Evolutionary conservation across 1,140 invertebrate species (phyloP), one percentile per base, ranked within the genome.

Genomic region (Homarus americanus): DNA sequence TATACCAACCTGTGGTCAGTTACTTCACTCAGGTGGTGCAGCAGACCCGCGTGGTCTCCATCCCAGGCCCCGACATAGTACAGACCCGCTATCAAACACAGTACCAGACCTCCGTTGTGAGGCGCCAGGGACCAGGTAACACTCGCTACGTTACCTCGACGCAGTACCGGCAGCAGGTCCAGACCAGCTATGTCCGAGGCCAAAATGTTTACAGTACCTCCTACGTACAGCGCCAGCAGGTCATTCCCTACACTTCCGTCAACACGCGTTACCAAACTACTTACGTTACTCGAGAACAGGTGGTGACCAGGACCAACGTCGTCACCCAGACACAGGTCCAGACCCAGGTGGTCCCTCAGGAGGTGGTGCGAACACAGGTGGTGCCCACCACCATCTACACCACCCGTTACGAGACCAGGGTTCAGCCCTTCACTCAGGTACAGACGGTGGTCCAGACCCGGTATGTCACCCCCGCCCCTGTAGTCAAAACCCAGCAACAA

Each of bases 361-460:
- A 88, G 66, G 91, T 92, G 15, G 79, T 92, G 20, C 34, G 66
- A 0, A 92, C 91, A 15, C 91, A 84, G 63, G 82, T 79, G 66
- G 58, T 88, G 32, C 66, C 78, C 73, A 86, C 58, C 53, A 86
- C 76, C 75, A 82, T 91, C 89, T 85, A 85, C 89, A 85, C 82
- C 40, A 91, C 89, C 36, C 38, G 32, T 75, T 85, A 85, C 38
- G 41, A 83, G 72, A 91, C 89, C n/a, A 63, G 83, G 10, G 82
- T 86, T 12, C 89, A 86, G 66, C 89, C 89, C 40, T 91, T 86
- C 82, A 91, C 89, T 44, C 53, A 91, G 83, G 82, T 91, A 32
- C 89, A 91, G 76, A 91, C 89, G 12, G 89, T 91, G 28, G 76
- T 85, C 53, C 34, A 40, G 53, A 91, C 89, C 58, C 89, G 86